Percentiles rank a stretch among this genome's conserved stretches.
Evolutionary conservation across 2,888 invertebrate species (phyloP).

Genomic region (Diploptera punctata): DNA sequence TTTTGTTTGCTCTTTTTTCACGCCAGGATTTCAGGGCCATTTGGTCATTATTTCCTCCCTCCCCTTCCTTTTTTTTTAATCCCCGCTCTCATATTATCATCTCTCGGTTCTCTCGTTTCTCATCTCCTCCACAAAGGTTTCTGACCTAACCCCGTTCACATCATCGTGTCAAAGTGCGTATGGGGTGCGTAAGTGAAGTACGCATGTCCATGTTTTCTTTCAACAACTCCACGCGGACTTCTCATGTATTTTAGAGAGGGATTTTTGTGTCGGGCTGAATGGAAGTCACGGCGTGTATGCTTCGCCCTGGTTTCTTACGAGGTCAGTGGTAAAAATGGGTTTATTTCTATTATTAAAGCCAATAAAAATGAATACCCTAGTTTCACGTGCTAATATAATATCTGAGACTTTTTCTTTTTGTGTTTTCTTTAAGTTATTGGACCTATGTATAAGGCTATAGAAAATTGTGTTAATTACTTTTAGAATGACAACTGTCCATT

Average conservation of each 20-base stretch:
- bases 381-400: too few species aligned
- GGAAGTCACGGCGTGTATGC: not conserved
- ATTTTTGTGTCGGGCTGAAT: not conserved
- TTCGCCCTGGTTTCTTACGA: not conserved
- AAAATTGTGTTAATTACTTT: too few species aligned
- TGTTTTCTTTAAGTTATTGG: too few species aligned
- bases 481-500: too few species aligned
- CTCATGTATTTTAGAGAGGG: not conserved
- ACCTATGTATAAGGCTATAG: too few species aligned
- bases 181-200: not conserved
- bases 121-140: conserved; percentile 15
- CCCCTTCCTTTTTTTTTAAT: not conserved
- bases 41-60: conserved; percentile 13
- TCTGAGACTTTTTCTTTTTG: too few species aligned
- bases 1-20: conserved; percentile 17
- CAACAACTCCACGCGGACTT: conserved; percentile 11
- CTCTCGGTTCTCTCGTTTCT: not conserved
- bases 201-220: conserved; percentile 20
- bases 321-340: not conserved
- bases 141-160: conserved; percentile 17
- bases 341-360: too few species aligned
- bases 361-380: too few species aligned
- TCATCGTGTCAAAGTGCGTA: conserved; percentile 19
- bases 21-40: conserved; percentile 14
- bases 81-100: not conserved